Conservation (phyloP, 2,888 invertebrate genomes). For the Nymphalis c-album region DNA sequence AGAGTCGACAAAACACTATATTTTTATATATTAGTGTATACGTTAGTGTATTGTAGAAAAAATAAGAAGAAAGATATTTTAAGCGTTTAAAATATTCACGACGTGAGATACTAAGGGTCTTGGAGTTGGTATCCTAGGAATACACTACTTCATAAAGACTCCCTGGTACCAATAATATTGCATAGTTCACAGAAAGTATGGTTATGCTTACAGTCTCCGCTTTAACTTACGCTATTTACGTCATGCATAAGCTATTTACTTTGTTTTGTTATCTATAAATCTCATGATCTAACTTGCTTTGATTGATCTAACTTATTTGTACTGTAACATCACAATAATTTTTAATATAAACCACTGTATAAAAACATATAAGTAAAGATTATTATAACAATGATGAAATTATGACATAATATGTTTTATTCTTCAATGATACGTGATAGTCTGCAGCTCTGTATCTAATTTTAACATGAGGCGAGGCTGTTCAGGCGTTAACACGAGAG, state of each 20-base stretch:
- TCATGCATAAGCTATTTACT: background rate
- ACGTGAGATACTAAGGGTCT: background rate
- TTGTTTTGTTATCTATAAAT: too few relatives aligned
- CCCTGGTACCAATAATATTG: background rate
- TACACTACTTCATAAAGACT: background rate
- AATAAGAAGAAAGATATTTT: too few relatives aligned
- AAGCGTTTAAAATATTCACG: too few relatives aligned
- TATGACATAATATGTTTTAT: conserved; percentile 1
- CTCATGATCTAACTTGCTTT: too few relatives aligned
- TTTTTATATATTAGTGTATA: too few relatives aligned
- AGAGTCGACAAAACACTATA: too few relatives aligned
- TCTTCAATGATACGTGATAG: conserved; percentile 38
- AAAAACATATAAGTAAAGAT: background rate
- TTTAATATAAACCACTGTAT: background rate
- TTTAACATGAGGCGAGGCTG: conserved; percentile 62
- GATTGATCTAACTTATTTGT: too few relatives aligned
- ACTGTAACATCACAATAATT: too few relatives aligned
- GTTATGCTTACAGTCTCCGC: background rate
- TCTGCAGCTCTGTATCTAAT: conserved; percentile 50
- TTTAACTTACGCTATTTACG: background rate
- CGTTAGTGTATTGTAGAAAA: too few relatives aligned
- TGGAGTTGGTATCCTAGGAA: background rate
- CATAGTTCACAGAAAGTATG: too few relatives aligned
- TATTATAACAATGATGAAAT: background rate
- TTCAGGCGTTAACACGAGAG: conserved; percentile 57